A percentile compares a stretch with the other conserved stretches of the same genome.
Conservation (phyloP, 2,888 invertebrate species). For the Camptogramma bilineatum region DNA sequence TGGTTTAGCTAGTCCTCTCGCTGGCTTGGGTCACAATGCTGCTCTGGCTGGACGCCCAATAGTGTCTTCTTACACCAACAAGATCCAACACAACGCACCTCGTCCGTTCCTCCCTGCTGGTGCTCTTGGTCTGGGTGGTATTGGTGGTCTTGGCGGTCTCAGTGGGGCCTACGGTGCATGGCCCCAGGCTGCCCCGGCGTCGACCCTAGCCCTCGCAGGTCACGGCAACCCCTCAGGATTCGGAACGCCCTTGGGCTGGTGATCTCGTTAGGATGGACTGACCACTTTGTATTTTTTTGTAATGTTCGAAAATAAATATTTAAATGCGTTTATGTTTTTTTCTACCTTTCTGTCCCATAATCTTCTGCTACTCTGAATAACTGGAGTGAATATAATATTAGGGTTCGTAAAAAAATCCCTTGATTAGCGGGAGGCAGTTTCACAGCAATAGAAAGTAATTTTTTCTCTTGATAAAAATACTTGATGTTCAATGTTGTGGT, state of each 20-base stretch:
- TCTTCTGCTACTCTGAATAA: not conserved
- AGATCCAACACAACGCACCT: slow-evolving; percentile 43
- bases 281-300: slow-evolving; percentile 21
- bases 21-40: slow-evolving; percentile 34
- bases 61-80: slow-evolving; percentile 44
- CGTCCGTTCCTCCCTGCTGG: slow-evolving; percentile 36
- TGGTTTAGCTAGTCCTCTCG: slow-evolving; percentile 26
- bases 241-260: slow-evolving; percentile 43
- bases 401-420: too few species aligned
- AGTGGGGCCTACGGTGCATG: slow-evolving; percentile 35
- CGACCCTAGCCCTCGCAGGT: slow-evolving; percentile 37
- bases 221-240: slow-evolving; percentile 32
- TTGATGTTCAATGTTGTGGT: not conserved
- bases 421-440: too few species aligned
- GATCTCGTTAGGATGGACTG: slow-evolving; percentile 38
- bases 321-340: slow-evolving; percentile 4
- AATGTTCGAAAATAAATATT: slow-evolving; percentile 18
- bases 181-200: slow-evolving; percentile 36
- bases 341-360: not conserved
- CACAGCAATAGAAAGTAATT: too few species aligned
- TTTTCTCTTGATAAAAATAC: too few species aligned
- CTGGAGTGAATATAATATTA: too few species aligned
- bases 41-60: slow-evolving; percentile 34
- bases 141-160: slow-evolving; percentile 32
- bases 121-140: slow-evolving; percentile 26